Percentiles rank a stretch among this genome's conserved stretches.
These are phyloP conservation scores for Anoura caudifer DNA, from an alignment of 2,113 vertebrate genomes.

Conservation along the genomic window DNA sequence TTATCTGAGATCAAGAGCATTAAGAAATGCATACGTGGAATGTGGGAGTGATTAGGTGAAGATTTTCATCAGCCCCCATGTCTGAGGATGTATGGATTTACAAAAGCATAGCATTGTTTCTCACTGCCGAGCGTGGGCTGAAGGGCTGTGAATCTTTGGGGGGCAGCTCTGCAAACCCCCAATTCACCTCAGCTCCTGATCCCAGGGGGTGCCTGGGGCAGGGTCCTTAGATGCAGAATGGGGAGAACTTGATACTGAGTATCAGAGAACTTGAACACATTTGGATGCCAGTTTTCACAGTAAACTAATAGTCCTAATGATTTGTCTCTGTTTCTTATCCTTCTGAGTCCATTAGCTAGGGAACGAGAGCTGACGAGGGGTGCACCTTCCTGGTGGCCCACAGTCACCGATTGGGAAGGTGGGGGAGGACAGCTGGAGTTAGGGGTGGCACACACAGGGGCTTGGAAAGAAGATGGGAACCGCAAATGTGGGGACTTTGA, in stretches of 20 bases:
- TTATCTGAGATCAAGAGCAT: not conserved
- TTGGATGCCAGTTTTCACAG: not conserved
- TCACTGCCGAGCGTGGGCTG: not conserved
- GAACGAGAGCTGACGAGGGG: not conserved
- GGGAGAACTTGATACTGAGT: not conserved
- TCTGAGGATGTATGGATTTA: not conserved
- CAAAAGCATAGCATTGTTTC: not conserved
- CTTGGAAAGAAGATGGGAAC: not conserved
- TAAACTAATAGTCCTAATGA: not conserved
- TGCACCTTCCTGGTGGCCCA: not conserved
- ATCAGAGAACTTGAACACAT: not conserved
- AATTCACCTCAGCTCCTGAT: not conserved
- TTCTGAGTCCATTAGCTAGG: not conserved
- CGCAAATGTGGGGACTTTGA: not conserved
- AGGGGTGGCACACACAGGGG: no score
- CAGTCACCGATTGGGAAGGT: not conserved
- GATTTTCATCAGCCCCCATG: not conserved
- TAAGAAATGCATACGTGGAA: not conserved
- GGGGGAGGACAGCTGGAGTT: not conserved
- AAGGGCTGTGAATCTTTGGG: not conserved
- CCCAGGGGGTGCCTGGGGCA: not conserved
- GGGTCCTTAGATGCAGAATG: not conserved
- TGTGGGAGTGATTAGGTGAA: not conserved
- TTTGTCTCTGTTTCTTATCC: not conserved
- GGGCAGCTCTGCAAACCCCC: not conserved